Evolutionary conservation across 2,113 vertebrate species (phyloP).

Genomic region (Eublepharis macularius): DNA sequence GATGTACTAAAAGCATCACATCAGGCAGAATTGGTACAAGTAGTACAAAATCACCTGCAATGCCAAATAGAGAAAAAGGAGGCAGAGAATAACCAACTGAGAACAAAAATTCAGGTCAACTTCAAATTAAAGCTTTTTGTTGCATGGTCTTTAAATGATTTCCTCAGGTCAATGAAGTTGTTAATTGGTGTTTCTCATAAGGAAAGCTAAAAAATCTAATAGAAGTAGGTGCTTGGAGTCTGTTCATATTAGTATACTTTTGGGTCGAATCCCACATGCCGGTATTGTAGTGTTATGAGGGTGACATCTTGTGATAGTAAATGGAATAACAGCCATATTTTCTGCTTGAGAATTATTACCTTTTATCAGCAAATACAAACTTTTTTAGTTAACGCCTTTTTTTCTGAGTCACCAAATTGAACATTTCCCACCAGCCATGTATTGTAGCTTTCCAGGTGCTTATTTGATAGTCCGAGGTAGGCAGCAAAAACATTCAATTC

Average conservation of each 20-base stretch:
- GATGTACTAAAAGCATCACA: constrained; percentile 69
- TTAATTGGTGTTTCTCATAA: background rate
- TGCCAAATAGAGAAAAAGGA: constrained; percentile 85
- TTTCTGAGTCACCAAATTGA: background rate
- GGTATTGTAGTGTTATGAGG: background rate
- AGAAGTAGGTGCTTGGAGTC: background rate
- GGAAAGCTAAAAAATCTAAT: background rate
- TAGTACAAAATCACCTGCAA: constrained; percentile 79
- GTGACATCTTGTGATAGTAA: constrained; percentile 67
- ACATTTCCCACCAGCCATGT: background rate
- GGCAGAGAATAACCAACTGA: constrained; percentile 81
- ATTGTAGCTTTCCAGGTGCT: background rate
- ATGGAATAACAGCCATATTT: constrained; percentile 39
- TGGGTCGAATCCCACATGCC: no score
- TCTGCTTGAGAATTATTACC: fast-evolving
- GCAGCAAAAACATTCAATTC: background rate
- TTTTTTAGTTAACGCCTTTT: background rate
- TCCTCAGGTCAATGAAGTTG: background rate
- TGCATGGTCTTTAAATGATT: background rate
- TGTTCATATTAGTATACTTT: no score
- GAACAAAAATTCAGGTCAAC: constrained; percentile 79
- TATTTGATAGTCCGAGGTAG: background rate
- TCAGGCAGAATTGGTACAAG: constrained; percentile 76
- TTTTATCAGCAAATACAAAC: background rate
- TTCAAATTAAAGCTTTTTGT: background rate